These are phyloP conservation scores for Himalopsyche kuldschensis DNA, from an alignment of 2,888 invertebrate genomes.

Conservation along the genomic window DNA sequence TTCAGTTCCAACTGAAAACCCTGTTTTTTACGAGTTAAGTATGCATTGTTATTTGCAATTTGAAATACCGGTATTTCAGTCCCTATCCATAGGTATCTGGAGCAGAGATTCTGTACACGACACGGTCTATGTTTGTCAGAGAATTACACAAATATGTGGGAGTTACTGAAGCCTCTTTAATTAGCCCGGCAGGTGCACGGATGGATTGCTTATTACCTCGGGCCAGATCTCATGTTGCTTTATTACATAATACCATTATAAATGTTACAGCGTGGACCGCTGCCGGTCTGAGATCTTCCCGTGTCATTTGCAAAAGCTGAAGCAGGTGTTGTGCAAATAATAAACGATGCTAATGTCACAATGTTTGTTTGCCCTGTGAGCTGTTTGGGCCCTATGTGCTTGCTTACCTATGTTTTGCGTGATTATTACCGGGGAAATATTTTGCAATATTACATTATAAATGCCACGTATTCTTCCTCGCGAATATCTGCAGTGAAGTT, in stretches of 20 bases:
- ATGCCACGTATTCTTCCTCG: too few relatives aligned
- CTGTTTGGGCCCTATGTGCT: neutral
- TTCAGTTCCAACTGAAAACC: too few relatives aligned
- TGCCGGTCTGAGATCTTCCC: neutral
- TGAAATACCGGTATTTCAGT: too few relatives aligned
- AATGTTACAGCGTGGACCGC: constrained; percentile 12
- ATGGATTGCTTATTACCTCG: constrained; percentile 26
- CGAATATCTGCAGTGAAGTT: too few relatives aligned
- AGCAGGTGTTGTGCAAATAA: neutral
- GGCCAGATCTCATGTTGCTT: constrained; percentile 23
- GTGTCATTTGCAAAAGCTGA: neutral
- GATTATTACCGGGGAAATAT: neutral
- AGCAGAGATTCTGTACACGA: neutral
- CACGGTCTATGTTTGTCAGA: neutral
- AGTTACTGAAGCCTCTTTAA: neutral
- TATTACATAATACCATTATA: constrained; percentile 26
- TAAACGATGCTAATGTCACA: neutral
- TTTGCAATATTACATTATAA: neutral
- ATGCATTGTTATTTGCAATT: too few relatives aligned
- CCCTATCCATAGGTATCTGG: too few relatives aligned
- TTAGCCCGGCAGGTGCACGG: constrained; percentile 24
- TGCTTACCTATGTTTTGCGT: neutral
- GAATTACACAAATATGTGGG: neutral
- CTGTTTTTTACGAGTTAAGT: too few relatives aligned
- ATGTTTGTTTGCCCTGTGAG: neutral